Percentiles rank a stretch among this genome's conserved stretches.
These are phyloP conservation scores for Cetonia aurata DNA, from an alignment of 2,888 invertebrate species.

Conservation along the genomic window DNA sequence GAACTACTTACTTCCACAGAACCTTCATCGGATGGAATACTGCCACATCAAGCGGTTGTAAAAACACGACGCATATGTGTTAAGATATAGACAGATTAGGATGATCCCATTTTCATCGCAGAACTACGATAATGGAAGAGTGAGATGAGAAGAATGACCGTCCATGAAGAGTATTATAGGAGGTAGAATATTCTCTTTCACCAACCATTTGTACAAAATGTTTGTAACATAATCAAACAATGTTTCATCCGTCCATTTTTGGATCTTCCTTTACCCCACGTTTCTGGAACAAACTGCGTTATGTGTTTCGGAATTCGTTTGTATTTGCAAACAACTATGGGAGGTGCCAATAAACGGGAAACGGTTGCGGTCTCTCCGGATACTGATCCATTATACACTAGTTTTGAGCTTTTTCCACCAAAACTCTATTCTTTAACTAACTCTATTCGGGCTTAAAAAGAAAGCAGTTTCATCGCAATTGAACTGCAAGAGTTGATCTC, in stretches of 20 bases:
- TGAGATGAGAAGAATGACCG: too few species aligned
- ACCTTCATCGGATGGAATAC: too few species aligned
- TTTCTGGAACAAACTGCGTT: constrained; percentile 54
- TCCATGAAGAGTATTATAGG: too few species aligned
- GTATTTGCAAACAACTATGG: constrained; percentile 56
- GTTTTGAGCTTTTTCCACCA: constrained; percentile 57
- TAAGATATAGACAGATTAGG: too few species aligned
- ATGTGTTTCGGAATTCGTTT: constrained; percentile 56
- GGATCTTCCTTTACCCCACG: constrained; percentile 62
- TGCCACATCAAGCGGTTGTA: too few species aligned
- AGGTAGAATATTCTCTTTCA: too few species aligned
- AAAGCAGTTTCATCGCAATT: constrained; percentile 62
- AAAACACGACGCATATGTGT: too few species aligned
- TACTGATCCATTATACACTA: constrained; percentile 52
- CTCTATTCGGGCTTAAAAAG: constrained; percentile 61
- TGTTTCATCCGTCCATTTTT: constrained; percentile 61
- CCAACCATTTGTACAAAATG: too few species aligned
- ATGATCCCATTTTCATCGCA: too few species aligned
- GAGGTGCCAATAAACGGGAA: constrained; percentile 49
- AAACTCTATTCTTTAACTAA: constrained; percentile 56
- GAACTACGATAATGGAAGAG: too few species aligned
- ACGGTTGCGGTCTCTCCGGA: constrained; percentile 57
- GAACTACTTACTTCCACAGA: too few species aligned
- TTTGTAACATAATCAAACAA: constrained; percentile 63
- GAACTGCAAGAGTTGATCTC: too few species aligned